Conservation (phyloP, 2,797 vertebrate genomes). For the Enteromius fasciolatus region DNA sequence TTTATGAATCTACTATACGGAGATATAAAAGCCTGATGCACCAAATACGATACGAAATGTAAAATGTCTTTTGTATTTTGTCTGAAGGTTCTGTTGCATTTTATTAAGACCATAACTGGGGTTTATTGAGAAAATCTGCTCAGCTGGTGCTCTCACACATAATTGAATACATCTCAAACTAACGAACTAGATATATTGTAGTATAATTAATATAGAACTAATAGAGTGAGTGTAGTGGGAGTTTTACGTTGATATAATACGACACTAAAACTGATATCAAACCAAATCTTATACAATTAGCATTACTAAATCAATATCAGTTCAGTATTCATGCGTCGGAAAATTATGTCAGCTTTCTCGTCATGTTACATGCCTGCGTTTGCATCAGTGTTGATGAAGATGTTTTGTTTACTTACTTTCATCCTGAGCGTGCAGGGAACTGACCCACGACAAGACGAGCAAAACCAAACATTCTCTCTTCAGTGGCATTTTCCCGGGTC, state of each 20-base stretch:
- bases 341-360: background rate
- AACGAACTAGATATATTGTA: background rate
- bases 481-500: slow-evolving; percentile 36
- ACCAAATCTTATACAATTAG: background rate
- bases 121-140: background rate
- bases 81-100: background rate
- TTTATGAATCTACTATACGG: background rate
- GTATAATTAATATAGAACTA: background rate
- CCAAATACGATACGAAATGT: background rate
- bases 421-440: slow-evolving; percentile 32
- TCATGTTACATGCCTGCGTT: background rate
- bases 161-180: background rate
- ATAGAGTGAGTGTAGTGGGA: background rate
- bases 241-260: background rate
- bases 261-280: too few species aligned
- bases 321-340: background rate
- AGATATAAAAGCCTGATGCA: background rate
- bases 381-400: background rate
- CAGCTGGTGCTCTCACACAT: background rate
- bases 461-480: slow-evolving; percentile 7
- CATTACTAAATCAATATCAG: background rate
- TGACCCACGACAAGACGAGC: slow-evolving; percentile 31
- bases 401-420: slow-evolving; percentile 50
- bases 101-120: background rate
- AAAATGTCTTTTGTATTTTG: background rate